Percentiles rank a stretch among this genome's conserved stretches.
Conservation (phyloP, 2,113 vertebrate species). For the Atlantisia rogersi region DNA sequence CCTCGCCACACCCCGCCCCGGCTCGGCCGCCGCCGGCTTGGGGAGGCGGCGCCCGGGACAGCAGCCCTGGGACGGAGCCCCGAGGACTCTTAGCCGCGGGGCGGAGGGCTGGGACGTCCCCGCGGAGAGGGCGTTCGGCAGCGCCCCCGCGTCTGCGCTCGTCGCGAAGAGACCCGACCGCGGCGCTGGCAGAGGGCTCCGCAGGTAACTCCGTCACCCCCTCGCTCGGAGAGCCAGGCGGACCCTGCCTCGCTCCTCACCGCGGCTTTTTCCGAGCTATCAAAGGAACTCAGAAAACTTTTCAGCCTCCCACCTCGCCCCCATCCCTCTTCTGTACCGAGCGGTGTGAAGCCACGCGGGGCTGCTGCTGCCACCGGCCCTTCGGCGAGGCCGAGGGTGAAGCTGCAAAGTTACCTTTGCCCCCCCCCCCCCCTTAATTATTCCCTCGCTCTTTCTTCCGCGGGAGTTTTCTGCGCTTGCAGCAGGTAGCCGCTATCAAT, state of each 20-base stretch:
- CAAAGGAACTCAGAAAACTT: slow-evolving; percentile 18
- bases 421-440: no score
- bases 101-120: neutral
- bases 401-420: neutral
- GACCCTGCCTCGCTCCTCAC: neutral
- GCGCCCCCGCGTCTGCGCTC: no score
- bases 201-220: neutral
- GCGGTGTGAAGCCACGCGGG: neutral
- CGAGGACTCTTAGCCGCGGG: neutral
- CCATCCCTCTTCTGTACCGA: neutral
- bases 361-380: neutral
- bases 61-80: neutral
- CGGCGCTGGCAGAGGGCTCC: neutral
- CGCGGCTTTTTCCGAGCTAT: neutral
- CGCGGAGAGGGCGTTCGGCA: no score
- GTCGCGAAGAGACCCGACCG: neutral
- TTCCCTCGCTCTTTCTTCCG: neutral
- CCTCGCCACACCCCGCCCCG: neutral
- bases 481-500: slow-evolving; percentile 7
- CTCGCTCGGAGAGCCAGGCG: neutral
- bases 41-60: neutral
- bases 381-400: neutral
- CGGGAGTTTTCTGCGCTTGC: neutral
- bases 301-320: neutral
- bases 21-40: no score